Base-by-base conservation (phyloP, 1,140 invertebrate genomes). In the Brachionus asplanchnoidis region DNA sequence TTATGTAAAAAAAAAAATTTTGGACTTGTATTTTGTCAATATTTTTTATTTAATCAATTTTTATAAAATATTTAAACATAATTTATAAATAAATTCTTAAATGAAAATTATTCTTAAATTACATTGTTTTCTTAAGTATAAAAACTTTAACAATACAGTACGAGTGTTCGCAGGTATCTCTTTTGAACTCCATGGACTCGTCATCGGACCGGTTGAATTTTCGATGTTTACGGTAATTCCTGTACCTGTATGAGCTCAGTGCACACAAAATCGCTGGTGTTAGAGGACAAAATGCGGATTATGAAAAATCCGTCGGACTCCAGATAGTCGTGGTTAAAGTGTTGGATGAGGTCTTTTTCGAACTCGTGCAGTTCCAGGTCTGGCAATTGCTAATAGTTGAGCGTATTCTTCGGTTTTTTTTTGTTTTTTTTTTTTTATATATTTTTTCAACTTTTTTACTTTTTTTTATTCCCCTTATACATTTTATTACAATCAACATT, bases 261-360 rank as follows among this genome's bases (percentile, higher is more conserved):
- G 32, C 91, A 90, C 80, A 91, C 87, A 46, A 91, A 91, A 85
- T 91, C 90, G 80, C 90, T 90, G 78, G 91, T 90, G 87, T 91
- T 91, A 80, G 91, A 90, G 20, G 90, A 90, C 53, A 91, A 90
- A 17, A 91, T 87, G 42, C 91, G 86, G 14, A 91, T 87, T 12
- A 91, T 89, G 85, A 91, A 91, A 42, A 91, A 90, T 14, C 91
- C 91, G 86, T 91, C 91, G 65, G 90, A 90, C 23, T 90, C 89
- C 11, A 91, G 87, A 86, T 91, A 91, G 85, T 91, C 90, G 87
- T 91, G 89, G 26, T 90, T 88, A 86, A 91, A 91, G 50, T 89
- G 87, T 84, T 87, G 87, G 26, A 88, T 86, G 36, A 87, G 87
- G 50, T 88, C 80, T 87, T 89, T 60, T 86, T 84, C 20, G 88